A percentile compares a stretch with the other conserved stretches of the same genome.
Evolutionary conservation across 30 jellyfish, hydroid and myxozoan genomes (phyloP).

Genomic region (Hydra vulgaris): DNA sequence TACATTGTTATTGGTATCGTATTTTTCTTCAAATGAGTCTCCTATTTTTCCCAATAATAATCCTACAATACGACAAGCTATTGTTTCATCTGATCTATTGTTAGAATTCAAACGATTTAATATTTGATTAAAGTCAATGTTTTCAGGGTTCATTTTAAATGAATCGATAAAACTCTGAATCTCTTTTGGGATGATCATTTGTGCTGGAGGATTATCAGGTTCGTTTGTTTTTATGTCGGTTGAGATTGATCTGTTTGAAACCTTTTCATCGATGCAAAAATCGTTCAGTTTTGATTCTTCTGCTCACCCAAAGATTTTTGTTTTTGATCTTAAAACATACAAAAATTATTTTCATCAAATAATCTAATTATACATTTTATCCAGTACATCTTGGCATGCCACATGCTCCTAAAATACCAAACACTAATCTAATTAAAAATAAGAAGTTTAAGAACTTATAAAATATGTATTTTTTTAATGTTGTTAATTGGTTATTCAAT

Average conservation of each 20-base stretch:
- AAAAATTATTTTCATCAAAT: not conserved
- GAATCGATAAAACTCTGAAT: not conserved
- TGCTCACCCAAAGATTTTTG: not conserved
- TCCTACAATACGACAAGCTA: slow-evolving; percentile 7
- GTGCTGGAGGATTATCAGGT: not conserved
- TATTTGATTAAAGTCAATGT: not conserved
- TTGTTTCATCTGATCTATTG: slow-evolving; percentile 10
- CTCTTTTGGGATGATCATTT: slow-evolving; percentile 11
- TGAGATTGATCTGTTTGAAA: not conserved
- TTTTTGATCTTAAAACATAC: not conserved
- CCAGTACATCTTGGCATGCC: not conserved
- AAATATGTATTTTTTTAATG: no score
- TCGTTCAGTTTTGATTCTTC: no score
- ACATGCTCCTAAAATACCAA: not conserved
- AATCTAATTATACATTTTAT: no score
- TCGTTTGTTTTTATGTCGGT: not conserved
- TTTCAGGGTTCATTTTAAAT: slow-evolving; percentile 9
- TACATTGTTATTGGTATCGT: not conserved
- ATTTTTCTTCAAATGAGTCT: slow-evolving; percentile 14
- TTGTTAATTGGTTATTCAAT: no score
- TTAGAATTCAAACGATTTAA: not conserved
- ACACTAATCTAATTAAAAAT: not conserved
- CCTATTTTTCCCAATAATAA: slow-evolving; percentile 23
- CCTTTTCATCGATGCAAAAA: no score
- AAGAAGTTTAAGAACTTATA: not conserved